phyloP scores from a whole-genome alignment of 2,888 invertebrate species.

The Oligia latruncula region DNA sequence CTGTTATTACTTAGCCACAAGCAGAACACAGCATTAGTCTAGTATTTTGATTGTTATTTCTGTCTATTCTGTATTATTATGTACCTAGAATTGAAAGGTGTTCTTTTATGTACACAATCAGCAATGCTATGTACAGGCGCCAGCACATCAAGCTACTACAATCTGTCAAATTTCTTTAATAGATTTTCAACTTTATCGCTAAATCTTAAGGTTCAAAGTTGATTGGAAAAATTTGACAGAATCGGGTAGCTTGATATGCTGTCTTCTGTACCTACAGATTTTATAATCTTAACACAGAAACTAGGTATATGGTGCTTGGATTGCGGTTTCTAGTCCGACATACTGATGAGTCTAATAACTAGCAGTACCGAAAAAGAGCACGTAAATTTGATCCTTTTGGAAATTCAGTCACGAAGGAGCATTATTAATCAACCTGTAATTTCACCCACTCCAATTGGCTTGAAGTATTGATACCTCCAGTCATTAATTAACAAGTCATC shows the following conservation, averaged over 20 bases:
- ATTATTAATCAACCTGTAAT: neutral
- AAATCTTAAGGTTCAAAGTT: too few relatives aligned
- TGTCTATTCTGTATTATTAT: neutral
- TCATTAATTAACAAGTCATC: neutral
- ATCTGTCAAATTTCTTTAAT: too few relatives aligned
- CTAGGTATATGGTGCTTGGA: neutral
- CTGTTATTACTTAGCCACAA: too few relatives aligned
- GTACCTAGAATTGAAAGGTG: conserved; percentile 1
- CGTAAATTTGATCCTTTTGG: neutral
- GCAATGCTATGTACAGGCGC: neutral
- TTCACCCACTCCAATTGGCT: neutral
- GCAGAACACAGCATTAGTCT: neutral
- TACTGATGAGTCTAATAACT: neutral
- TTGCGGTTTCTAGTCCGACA: neutral
- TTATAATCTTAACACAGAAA: neutral
- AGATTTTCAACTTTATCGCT: too few relatives aligned
- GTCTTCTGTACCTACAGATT: neutral
- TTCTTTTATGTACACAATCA: conserved; percentile 5
- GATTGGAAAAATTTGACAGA: too few relatives aligned
- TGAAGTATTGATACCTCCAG: too few relatives aligned
- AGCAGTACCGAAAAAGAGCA: neutral
- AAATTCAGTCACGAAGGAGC: neutral
- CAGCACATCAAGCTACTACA: too few relatives aligned
- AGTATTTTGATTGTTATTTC: conserved; percentile 11
- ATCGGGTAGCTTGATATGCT: too few relatives aligned